Evolutionary conservation across 2,797 vertebrate species (phyloP).

Genomic region (Meda fulgida): DNA sequence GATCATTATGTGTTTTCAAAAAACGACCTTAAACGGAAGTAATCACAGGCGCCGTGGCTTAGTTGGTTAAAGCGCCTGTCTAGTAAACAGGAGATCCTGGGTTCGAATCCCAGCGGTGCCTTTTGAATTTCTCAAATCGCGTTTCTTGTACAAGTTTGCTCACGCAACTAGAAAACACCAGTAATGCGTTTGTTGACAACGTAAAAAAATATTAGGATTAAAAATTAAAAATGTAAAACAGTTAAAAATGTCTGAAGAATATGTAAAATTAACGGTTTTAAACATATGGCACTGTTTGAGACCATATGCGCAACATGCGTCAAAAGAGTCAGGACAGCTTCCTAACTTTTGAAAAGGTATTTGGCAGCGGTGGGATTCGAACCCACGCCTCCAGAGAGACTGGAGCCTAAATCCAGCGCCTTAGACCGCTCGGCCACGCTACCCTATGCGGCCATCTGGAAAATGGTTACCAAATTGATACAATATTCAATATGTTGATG

Average conservation of each 20-base stretch:
- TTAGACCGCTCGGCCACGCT: conserved; percentile 90
- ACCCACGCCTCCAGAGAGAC: conserved; percentile 77
- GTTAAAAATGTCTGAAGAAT: background rate
- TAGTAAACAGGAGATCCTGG: conserved; percentile 58
- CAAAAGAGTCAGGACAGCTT: background rate
- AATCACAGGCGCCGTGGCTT: conserved; percentile 41
- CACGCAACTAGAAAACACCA: no score
- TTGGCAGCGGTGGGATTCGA: conserved; percentile 69
- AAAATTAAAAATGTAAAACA: background rate
- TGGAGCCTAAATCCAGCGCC: conserved; percentile 86
- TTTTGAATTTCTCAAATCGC: background rate
- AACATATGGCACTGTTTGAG: rapidly evolving
- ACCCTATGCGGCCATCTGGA: conserved; percentile 37
- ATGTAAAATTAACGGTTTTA: background rate
- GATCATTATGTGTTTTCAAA: background rate
- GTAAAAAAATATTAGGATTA: background rate
- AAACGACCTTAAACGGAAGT: rapidly evolving
- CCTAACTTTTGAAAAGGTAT: background rate
- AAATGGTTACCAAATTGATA: rapidly evolving
- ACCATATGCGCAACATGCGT: no score
- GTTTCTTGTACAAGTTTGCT: rapidly evolving
- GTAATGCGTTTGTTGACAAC: background rate
- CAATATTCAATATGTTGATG: no score
- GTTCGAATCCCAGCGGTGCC: conserved; percentile 54
- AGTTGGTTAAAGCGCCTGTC: conserved; percentile 56